Evolutionary conservation across 2,888 invertebrate genomes (phyloP).

Genomic region (Meloe dianella): DNA sequence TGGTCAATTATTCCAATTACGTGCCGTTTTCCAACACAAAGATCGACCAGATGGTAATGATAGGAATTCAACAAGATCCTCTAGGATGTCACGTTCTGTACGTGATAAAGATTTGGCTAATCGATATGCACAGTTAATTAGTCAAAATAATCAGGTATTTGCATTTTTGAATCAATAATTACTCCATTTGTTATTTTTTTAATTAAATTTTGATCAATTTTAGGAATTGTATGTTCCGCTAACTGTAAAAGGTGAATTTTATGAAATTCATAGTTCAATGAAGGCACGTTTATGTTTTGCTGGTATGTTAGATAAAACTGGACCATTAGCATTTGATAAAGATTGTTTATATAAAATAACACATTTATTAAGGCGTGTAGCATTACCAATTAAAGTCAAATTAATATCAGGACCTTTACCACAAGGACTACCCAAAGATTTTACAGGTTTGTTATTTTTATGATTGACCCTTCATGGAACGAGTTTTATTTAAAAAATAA

Average conservation of each 20-base stretch:
- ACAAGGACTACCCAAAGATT: slow-evolving; percentile 67
- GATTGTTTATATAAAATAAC: slow-evolving; percentile 61
- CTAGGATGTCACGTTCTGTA: slow-evolving; percentile 50
- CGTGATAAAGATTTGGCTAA: slow-evolving; percentile 59
- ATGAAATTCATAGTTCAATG: slow-evolving; percentile 68
- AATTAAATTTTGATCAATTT: slow-evolving; percentile 42
- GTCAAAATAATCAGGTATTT: slow-evolving; percentile 72
- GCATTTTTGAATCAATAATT: no score
- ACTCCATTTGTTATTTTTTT: no score
- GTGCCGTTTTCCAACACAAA: slow-evolving; percentile 79
- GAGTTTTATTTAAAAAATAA: slow-evolving; percentile 17
- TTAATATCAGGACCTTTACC: slow-evolving; percentile 68
- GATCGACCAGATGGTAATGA: slow-evolving; percentile 55
- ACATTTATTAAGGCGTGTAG: slow-evolving; percentile 65
- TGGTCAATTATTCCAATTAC: slow-evolving; percentile 74
- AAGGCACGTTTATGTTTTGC: slow-evolving; percentile 64
- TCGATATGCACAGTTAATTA: slow-evolving; percentile 75
- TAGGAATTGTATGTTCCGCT: slow-evolving; percentile 77
- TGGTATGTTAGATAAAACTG: slow-evolving; percentile 62
- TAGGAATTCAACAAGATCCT: slow-evolving; percentile 48
- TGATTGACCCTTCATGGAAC: not conserved
- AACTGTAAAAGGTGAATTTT: slow-evolving; percentile 77
- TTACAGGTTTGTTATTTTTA: slow-evolving; percentile 62
- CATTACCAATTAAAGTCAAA: slow-evolving; percentile 66
- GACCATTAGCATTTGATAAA: slow-evolving; percentile 61